Evolutionary conservation across 2,113 vertebrate species (phyloP), one percentile per base, ranked within the genome.

Genomic region (Ailurus styani): DNA sequence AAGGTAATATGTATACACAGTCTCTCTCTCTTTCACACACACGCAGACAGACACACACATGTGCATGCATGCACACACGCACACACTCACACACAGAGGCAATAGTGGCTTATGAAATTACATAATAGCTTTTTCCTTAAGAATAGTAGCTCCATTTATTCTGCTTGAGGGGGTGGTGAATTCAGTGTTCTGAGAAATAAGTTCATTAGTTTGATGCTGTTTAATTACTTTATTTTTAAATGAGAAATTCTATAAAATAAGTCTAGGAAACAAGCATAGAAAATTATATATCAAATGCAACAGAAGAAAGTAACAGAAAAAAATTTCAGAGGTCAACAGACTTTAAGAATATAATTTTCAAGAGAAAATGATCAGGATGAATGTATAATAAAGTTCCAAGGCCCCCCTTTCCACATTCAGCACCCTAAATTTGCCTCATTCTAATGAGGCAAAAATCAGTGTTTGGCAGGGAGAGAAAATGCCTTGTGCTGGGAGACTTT

Each of bases 181-280:
- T 93, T 54, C 85, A 62, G 13, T 85, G 64, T 96, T 93, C 20
- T 85, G 20, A 96, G 6, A 95, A 89, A 91, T 89, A 25, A 90
- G 10, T 78, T 97, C 8, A 91, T 96, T 96, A 90, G 57, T 55
- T 91, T 91, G 57, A 82, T 93, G 21, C 57, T 85, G 79, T 91
- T 93, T 95, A 86, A 85, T 96, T 73, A 72, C 66, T 82, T 64
- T 70, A 87, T 88, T 90, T 97, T 57, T 68, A 68, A 87, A 75
- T 83, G 27, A 92, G 20, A 92, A 85, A 52, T 78, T 42, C 54
- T 60, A 20, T 54, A 88, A 88, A 92, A 79, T 47, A 73, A 92
- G 11, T 50, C 34, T 78, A 47, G 83, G 78, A 96, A 96, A 45
- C 14, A 93, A 93, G 18, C 1, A 81, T 52, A 84, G 54, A n/a